phyloP scores from a whole-genome alignment of 2,113 vertebrate genomes.

The Planiliza haematocheilus region DNA sequence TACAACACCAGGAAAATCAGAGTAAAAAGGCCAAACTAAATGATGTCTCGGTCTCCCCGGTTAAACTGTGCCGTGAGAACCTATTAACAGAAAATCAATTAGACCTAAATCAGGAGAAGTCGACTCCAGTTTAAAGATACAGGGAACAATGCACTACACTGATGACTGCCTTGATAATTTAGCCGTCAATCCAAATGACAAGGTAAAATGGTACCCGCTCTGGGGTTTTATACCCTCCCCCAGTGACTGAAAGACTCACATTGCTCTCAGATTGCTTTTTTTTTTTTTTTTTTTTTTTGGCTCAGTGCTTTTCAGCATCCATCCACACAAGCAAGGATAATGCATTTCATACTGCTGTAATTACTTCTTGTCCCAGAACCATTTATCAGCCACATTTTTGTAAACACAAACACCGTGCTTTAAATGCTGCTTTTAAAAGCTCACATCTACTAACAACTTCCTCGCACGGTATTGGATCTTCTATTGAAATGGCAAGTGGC shows the following conservation, averaged over 20 bases:
- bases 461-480: slow-evolving; percentile 34
- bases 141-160: slow-evolving; percentile 1
- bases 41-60: slow-evolving; percentile 5
- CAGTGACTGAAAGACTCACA: neutral
- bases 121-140: slow-evolving; percentile 12
- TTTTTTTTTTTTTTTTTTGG: slow-evolving; percentile 25
- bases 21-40: neutral
- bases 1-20: neutral
- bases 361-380: slow-evolving; percentile 37
- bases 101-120: slow-evolving; percentile 20
- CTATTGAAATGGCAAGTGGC: slow-evolving; percentile 46
- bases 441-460: slow-evolving; percentile 14
- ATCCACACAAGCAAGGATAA: slow-evolving; percentile 38
- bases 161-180: slow-evolving; percentile 48
- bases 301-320: slow-evolving; percentile 2
- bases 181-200: slow-evolving; percentile 40
- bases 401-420: slow-evolving; percentile 15
- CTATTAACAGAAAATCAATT: slow-evolving; percentile 14
- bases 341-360: slow-evolving; percentile 32
- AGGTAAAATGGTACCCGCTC: slow-evolving; percentile 24
- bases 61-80: neutral
- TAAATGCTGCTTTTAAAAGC: slow-evolving; percentile 31
- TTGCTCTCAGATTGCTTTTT: too few species aligned
- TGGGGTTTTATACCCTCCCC: slow-evolving; percentile 14
- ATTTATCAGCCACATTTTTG: slow-evolving; percentile 5